Conservation (phyloP, 1,140 invertebrate species). For the Papilio glaucus region DNA sequence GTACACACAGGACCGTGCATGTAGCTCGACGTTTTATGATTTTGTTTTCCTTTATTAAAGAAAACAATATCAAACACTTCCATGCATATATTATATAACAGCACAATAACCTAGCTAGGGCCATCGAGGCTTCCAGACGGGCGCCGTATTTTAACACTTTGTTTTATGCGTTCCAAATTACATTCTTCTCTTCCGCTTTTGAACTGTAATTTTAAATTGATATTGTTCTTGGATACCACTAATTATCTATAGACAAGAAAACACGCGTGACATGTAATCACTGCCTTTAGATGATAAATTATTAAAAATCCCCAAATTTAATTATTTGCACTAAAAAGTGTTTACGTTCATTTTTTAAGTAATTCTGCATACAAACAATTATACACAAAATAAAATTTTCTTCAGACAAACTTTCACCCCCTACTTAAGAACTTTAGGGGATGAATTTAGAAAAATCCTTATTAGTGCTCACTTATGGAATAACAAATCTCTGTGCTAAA, state of each 20-base stretch:
- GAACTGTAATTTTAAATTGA: background rate
- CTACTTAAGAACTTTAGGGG: too few species aligned
- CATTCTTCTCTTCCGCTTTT: slow-evolving; percentile 3
- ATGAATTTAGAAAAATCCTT: too few species aligned
- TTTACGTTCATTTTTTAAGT: too few species aligned
- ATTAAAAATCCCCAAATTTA: too few species aligned
- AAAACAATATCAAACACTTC: slow-evolving; percentile 14
- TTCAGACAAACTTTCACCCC: too few species aligned
- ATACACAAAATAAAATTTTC: too few species aligned
- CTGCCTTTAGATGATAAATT: background rate
- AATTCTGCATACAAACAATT: too few species aligned
- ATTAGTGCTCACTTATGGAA: too few species aligned
- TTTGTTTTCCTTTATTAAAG: background rate
- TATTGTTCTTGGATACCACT: background rate
- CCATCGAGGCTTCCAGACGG: background rate
- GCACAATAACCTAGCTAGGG: slow-evolving; percentile 1
- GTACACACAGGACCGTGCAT: background rate
- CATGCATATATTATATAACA: slow-evolving; percentile 5
- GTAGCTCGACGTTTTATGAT: background rate
- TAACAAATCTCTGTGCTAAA: too few species aligned
- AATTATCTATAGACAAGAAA: background rate
- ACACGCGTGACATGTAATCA: background rate
- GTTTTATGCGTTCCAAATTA: slow-evolving; percentile 19
- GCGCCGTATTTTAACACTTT: background rate
- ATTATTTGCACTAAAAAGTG: too few species aligned